These are phyloP conservation scores for Panulirus ornatus DNA, from an alignment of 1,140 invertebrate species.

Conservation along the genomic window DNA sequence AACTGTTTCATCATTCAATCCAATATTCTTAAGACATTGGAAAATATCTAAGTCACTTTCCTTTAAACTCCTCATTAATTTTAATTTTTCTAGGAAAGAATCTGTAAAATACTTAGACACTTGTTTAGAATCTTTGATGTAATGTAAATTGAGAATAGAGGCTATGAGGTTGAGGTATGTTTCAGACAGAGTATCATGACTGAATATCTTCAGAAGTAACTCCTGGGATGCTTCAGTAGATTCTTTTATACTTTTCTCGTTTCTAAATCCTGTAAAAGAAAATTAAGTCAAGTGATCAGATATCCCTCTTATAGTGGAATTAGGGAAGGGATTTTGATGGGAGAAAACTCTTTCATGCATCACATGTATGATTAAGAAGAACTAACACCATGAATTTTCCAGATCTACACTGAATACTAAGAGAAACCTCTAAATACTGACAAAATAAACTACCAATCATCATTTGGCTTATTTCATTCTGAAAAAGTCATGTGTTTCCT, in stretches of 20 bases:
- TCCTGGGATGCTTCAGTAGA: slow-evolving; percentile 43
- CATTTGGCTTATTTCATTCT: no score
- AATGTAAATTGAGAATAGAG: slow-evolving; percentile 53
- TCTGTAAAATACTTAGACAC: slow-evolving; percentile 67
- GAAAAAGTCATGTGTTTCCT: no score
- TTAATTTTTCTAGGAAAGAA: slow-evolving; percentile 43
- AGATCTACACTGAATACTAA: no score
- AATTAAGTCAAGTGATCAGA: background rate
- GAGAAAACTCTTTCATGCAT: no score
- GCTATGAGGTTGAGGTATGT: slow-evolving; percentile 37
- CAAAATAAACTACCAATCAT: no score
- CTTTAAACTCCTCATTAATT: background rate
- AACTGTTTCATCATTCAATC: slow-evolving; percentile 49
- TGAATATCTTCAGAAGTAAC: slow-evolving; percentile 57
- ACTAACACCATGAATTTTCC: no score
- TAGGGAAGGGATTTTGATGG: no score
- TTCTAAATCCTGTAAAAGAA: slow-evolving; percentile 38
- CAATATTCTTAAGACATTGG: slow-evolving; percentile 67
- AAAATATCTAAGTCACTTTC: slow-evolving; percentile 45
- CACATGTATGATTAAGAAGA: no score
- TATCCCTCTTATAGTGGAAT: background rate
- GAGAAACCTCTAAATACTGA: no score
- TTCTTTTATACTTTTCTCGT: slow-evolving; percentile 25
- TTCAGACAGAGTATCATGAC: slow-evolving; percentile 11
- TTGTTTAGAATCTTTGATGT: slow-evolving; percentile 46